Evolutionary conservation across 2,888 invertebrate species (phyloP).

Genomic region (Brenthis ino): DNA sequence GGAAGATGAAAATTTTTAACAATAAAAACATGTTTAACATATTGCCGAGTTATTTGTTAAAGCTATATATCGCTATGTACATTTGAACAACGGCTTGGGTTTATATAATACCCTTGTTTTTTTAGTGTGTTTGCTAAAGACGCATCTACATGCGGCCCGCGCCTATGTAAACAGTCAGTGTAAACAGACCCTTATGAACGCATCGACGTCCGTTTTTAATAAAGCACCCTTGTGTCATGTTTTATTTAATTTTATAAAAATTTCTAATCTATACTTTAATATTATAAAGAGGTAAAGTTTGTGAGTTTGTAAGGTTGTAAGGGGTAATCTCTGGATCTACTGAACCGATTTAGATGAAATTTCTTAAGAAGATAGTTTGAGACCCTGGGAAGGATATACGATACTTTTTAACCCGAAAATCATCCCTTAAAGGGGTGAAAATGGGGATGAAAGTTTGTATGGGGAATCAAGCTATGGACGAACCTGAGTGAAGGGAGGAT

Average conservation of each 20-base stretch:
- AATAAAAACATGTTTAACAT: slow-evolving; percentile 59
- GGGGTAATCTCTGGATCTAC: no score
- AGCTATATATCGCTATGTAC: slow-evolving; percentile 48
- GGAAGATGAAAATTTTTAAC: slow-evolving; percentile 54
- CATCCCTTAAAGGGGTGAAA: no score
- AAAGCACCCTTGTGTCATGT: slow-evolving; percentile 57
- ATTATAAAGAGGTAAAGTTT: no score
- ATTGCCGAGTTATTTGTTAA: slow-evolving; percentile 55
- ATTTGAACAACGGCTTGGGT: slow-evolving; percentile 46
- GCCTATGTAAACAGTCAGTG: slow-evolving; percentile 74
- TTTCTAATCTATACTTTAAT: no score
- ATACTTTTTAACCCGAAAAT: no score
- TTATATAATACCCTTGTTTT: slow-evolving; percentile 76
- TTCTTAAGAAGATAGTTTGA: no score
- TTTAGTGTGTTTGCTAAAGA: slow-evolving; percentile 78
- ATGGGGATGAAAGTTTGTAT: no score
- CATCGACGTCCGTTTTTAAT: slow-evolving; percentile 60
- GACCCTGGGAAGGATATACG: no score
- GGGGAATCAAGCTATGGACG: no score
- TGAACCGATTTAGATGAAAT: no score
- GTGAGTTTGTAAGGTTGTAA: no score
- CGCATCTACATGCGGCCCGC: slow-evolving; percentile 75
- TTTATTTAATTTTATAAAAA: slow-evolving; percentile 53
- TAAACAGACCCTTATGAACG: slow-evolving; percentile 77
- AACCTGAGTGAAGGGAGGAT: no score